A percentile compares a stretch with the other conserved stretches of the same genome.
phyloP scores from a whole-genome alignment of 2,113 vertebrate species.

The Pseudopipra pipra region DNA sequence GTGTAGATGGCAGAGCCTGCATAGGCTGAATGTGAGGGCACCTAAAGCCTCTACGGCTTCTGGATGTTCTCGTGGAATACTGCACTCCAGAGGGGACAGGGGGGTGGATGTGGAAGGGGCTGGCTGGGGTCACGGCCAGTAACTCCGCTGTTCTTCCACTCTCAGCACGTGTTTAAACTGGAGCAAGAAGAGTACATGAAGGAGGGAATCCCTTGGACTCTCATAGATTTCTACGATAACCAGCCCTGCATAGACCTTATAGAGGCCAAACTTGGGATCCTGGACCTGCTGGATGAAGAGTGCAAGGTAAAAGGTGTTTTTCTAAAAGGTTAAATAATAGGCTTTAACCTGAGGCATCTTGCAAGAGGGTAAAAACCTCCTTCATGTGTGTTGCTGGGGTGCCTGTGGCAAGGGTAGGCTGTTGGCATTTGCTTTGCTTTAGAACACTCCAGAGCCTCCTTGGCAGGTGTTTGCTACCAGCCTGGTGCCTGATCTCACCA shows the following conservation, averaged over 20 bases:
- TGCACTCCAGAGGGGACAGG: not conserved
- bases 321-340: not conserved
- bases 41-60: not conserved
- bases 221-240: slow-evolving; percentile 94
- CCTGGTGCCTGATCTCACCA: rapidly evolving
- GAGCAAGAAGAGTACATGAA: slow-evolving; percentile 98
- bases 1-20: not conserved
- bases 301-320: slow-evolving; percentile 82
- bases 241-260: slow-evolving; percentile 96
- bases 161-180: slow-evolving; percentile 94
- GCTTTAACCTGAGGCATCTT: not conserved
- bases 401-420: not conserved
- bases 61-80: not conserved
- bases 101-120: not conserved
- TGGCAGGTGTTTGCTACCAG: not conserved
- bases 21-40: rapidly evolving
- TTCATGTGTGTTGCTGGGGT: rapidly evolving
- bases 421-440: not conserved
- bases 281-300: slow-evolving; percentile 95
- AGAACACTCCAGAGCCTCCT: not conserved
- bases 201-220: slow-evolving; percentile 93
- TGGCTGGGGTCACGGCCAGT: not conserved
- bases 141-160: not conserved
- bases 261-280: slow-evolving; percentile 90
- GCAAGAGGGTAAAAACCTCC: not conserved